Base-by-base conservation (phyloP, 2,113 vertebrate genomes). In the Glaucomys volans region DNA sequence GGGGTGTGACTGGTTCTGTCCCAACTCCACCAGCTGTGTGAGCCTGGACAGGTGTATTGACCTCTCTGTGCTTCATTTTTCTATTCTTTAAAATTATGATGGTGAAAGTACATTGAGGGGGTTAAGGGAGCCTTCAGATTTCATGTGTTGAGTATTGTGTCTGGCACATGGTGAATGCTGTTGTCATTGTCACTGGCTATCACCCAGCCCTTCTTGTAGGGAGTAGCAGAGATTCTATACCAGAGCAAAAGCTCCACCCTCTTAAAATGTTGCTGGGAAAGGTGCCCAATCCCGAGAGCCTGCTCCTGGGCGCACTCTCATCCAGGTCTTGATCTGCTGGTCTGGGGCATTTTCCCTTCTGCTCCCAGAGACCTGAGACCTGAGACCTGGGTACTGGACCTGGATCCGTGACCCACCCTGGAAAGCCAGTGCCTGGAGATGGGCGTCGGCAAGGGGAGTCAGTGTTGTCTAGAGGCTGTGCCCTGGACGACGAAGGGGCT, bases 151-250 rank as follows among this genome's bases (percentile, higher is more conserved):
- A 90, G 26, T 18, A 1, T 1, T 35, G 35, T 0, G 44, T 52
- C 37, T 12, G 28, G 69, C 30, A 30, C 26, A 16, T 14, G 0
- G 0, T 28, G 4, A 14, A 50, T 0, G 2, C 32, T 10, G 32
- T 3, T n/a, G 24, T 57, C 28, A 17, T 17, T 42, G 47, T 8
- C 50, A 8, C 32, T 9, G 80, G 84, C 54, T 32, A 8, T 44
- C 20, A 12, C 40, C 66, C 30, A 71, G 66, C 47, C 59, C 40
- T 67, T 64, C 64, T 62, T 44, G 28, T 14, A 8, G 59, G 57
- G 14, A 66, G 10, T 54, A 10, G 11, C 32, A 28, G 71, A 13
- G 50, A 59, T 17, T 32, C n/a, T 22, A 47, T 71, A 26, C 30
- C 2, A 2, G 37, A 69, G 18, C 22, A 2, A 18, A 10, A 8